A percentile compares a stretch with the other conserved stretches of the same genome.
These are phyloP conservation scores for Clupea harengus DNA, from an alignment of 2,113 vertebrate genomes.

Conservation along the genomic window DNA sequence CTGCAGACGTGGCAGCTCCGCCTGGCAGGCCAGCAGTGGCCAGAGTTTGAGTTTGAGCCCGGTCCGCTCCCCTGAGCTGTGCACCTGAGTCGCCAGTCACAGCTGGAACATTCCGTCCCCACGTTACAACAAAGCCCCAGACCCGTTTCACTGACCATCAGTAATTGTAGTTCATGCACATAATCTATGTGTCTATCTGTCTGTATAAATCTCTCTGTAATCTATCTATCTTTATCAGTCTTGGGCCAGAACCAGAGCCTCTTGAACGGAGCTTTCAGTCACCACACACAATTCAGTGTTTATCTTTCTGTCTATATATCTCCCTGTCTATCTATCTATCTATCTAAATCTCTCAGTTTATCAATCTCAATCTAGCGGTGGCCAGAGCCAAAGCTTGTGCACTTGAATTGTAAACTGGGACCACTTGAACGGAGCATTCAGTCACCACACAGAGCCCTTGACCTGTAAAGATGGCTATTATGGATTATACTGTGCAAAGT, in stretches of 20 bases:
- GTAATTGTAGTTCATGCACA: neutral
- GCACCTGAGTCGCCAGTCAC: neutral
- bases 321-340: neutral
- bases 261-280: too few species aligned
- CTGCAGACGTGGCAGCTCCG: neutral
- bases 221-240: too few species aligned
- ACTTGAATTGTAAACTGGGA: neutral
- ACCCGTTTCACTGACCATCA: neutral
- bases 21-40: neutral
- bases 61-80: neutral
- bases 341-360: neutral
- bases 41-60: neutral
- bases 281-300: too few species aligned
- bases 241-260: too few species aligned
- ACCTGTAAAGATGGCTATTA: too few species aligned
- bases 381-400: too few species aligned
- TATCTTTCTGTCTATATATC: too few species aligned
- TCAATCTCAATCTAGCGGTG: neutral
- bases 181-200: too few species aligned
- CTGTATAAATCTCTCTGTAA: too few species aligned
- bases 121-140: too few species aligned
- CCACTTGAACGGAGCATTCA: too few species aligned
- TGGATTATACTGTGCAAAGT: neutral
- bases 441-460: too few species aligned
- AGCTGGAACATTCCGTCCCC: neutral